Conservation (phyloP, 2,888 invertebrate species). For the Sericinus montela region DNA sequence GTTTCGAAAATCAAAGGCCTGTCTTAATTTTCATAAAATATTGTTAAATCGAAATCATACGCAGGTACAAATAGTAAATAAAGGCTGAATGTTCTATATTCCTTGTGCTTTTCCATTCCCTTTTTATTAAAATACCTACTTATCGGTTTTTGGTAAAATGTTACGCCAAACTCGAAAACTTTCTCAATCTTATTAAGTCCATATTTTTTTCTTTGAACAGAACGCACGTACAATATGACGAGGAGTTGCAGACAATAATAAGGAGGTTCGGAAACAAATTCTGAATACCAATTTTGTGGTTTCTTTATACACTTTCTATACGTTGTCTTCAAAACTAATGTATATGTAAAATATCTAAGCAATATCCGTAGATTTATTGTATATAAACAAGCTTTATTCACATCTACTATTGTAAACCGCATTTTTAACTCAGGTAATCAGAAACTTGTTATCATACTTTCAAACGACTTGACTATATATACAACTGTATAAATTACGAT, state of each 20-base stretch:
- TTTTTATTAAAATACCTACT: background rate
- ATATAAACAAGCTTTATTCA: too few species aligned
- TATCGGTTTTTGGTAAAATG: conserved; percentile 14
- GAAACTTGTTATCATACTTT: too few species aligned
- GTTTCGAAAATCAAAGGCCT: background rate
- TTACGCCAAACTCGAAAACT: conserved; percentile 10
- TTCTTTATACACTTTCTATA: too few species aligned
- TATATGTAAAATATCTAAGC: too few species aligned
- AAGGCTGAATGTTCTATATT: background rate
- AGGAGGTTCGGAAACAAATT: conserved; percentile 14
- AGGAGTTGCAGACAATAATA: conserved; percentile 18
- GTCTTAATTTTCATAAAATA: background rate
- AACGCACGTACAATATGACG: conserved; percentile 15
- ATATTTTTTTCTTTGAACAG: conserved; percentile 14
- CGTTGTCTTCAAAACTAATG: too few species aligned
- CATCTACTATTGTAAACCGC: too few species aligned
- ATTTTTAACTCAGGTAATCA: too few species aligned
- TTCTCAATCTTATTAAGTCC: conserved; percentile 17
- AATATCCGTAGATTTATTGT: too few species aligned
- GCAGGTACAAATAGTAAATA: too few species aligned
- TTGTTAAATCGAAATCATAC: background rate
- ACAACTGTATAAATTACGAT: too few species aligned
- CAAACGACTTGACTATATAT: too few species aligned
- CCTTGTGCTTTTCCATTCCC: too few species aligned
- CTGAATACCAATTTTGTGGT: conserved; percentile 13